phyloP scores from a whole-genome alignment of 2,888 invertebrate species.

The Drosophila ochracea region DNA sequence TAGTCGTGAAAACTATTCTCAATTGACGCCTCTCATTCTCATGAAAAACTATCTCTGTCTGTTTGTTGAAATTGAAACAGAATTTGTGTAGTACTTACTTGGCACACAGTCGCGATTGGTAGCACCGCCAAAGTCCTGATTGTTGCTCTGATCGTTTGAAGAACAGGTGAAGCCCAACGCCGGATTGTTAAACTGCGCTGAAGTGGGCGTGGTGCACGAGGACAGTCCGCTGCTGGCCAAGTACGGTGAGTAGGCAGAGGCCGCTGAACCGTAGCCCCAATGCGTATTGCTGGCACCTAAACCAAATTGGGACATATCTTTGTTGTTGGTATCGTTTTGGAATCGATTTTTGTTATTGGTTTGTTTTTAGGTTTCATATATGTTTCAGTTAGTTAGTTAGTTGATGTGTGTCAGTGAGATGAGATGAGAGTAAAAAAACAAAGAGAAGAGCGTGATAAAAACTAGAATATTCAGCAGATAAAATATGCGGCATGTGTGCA shows the following conservation, averaged over 20 bases:
- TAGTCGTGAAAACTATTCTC: neutral
- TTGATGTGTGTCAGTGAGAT: slow-evolving; percentile 23
- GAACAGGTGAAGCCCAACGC: slow-evolving; percentile 90
- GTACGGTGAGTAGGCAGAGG: slow-evolving; percentile 94
- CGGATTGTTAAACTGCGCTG: slow-evolving; percentile 90
- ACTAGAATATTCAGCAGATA: slow-evolving; percentile 38
- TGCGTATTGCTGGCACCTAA: slow-evolving; percentile 93
- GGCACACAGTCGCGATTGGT: slow-evolving; percentile 87
- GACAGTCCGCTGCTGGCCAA: slow-evolving; percentile 89
- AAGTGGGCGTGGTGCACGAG: slow-evolving; percentile 91
- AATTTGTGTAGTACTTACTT: slow-evolving; percentile 77
- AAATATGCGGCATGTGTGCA: slow-evolving; percentile 27
- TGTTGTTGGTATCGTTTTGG: slow-evolving; percentile 46
- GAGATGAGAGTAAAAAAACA: slow-evolving; percentile 38
- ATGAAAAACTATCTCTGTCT: neutral
- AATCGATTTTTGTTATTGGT: slow-evolving; percentile 14
- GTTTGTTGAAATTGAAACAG: neutral
- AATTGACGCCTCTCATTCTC: neutral
- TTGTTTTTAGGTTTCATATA: slow-evolving; percentile 17
- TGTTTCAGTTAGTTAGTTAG: slow-evolving; percentile 5
- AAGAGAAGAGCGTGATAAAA: slow-evolving; percentile 51
- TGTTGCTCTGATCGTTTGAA: slow-evolving; percentile 88
- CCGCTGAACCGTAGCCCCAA: slow-evolving; percentile 95
- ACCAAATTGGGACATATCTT: slow-evolving; percentile 95
- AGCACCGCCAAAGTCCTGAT: slow-evolving; percentile 87